A percentile compares a stretch with the other conserved stretches of the same genome.
phyloP scores from a whole-genome alignment of 2,113 vertebrate genomes.

The Macroglossus sobrinus region DNA sequence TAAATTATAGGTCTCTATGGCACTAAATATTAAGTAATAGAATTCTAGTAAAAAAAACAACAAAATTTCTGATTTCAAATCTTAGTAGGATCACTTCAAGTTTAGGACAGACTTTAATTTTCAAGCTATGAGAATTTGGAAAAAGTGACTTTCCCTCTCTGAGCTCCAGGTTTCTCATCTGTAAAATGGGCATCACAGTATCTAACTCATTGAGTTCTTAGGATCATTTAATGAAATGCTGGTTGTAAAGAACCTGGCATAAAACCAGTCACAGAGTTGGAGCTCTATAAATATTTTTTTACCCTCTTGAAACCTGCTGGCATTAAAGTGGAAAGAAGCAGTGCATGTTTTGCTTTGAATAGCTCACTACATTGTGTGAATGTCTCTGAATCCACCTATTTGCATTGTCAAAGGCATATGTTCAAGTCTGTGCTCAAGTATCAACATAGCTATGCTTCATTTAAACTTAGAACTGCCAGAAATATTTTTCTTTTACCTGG shows the following conservation, averaged over 20 bases:
- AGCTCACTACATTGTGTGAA: background rate
- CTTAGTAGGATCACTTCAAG: background rate
- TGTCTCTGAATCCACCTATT: background rate
- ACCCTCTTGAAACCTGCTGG: background rate
- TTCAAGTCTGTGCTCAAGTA: background rate
- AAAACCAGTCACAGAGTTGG: background rate
- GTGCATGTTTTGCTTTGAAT: background rate
- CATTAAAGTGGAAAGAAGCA: background rate
- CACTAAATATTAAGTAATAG: background rate
- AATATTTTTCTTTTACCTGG: background rate
- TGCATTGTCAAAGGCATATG: background rate
- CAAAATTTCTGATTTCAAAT: background rate
- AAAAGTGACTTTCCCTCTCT: background rate
- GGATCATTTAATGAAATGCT: background rate
- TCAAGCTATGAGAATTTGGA: background rate
- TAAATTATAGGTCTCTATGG: background rate
- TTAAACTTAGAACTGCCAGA: background rate
- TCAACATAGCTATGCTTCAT: background rate
- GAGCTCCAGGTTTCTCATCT: background rate
- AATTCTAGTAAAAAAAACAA: background rate
- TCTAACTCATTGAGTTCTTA: background rate
- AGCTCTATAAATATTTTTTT: background rate
- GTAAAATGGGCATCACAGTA: background rate
- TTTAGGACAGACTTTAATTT: background rate
- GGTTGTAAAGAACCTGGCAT: background rate